phyloP scores from a whole-genome alignment of 2,113 vertebrate genomes.

The Petrocephalus microphthalmus region DNA sequence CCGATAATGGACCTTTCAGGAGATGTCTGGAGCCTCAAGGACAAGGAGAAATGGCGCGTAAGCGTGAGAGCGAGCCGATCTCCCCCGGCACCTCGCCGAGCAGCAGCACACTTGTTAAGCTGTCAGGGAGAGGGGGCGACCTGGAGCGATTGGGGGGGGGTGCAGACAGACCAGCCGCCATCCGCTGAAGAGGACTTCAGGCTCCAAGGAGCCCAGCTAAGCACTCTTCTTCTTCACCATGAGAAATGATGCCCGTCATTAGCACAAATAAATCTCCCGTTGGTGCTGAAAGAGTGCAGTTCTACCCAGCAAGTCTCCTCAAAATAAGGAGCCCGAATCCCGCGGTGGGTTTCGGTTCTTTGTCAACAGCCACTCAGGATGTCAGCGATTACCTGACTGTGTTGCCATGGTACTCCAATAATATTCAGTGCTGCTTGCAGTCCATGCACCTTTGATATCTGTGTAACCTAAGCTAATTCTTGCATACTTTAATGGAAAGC shows the following conservation, averaged over 20 bases:
- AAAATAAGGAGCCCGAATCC: not conserved
- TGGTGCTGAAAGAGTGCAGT: not conserved
- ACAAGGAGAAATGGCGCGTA: conserved; percentile 37
- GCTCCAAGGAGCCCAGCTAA: not conserved
- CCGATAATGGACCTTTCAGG: conserved; percentile 41
- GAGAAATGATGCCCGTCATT: not conserved
- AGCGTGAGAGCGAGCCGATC: conserved; percentile 24
- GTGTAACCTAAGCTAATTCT: not conserved
- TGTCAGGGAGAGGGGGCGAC: conserved; percentile 22
- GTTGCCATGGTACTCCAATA: not conserved
- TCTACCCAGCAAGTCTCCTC: not conserved
- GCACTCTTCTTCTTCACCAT: not conserved
- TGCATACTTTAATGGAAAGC: not conserved
- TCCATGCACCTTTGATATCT: not conserved
- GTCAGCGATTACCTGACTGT: not conserved
- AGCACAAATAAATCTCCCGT: not conserved
- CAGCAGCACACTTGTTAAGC: conserved; percentile 21
- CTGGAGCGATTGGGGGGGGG: conserved; percentile 14
- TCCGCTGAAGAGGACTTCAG: not conserved
- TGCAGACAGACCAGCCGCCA: not conserved
- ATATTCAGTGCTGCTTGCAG: not conserved
- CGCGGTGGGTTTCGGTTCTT: not conserved
- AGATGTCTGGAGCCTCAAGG: conserved; percentile 35
- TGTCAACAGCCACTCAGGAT: not conserved
- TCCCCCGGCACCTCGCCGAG: not conserved